Evolutionary conservation across 2,888 invertebrate species (phyloP).

Genomic region (Caenorhabditis sp.): DNA sequence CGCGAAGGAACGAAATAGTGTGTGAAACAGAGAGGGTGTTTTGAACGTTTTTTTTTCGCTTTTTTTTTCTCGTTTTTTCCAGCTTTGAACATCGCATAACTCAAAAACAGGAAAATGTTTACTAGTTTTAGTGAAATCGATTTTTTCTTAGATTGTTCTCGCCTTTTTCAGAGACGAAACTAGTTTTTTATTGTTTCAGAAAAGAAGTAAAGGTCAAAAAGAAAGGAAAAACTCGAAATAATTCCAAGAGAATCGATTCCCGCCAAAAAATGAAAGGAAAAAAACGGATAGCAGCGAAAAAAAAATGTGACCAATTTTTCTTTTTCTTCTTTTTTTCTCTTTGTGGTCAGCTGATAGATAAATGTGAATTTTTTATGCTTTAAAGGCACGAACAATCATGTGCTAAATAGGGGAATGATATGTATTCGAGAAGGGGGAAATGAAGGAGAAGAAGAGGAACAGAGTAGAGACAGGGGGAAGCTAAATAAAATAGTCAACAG

Average conservation of each 20-base stretch:
- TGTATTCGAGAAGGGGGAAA: background rate
- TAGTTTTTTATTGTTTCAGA: background rate
- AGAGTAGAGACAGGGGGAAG: background rate
- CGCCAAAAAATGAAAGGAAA: background rate
- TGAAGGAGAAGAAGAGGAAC: background rate
- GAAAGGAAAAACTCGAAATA: background rate
- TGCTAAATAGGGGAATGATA: background rate
- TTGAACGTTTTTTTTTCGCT: constrained; percentile 7
- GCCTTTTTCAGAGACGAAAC: background rate
- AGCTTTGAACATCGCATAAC: too few relatives aligned
- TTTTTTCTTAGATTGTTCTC: background rate
- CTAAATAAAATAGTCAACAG: too few relatives aligned
- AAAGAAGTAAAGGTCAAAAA: background rate
- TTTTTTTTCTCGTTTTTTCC: too few relatives aligned
- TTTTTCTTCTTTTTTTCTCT: constrained; percentile 3
- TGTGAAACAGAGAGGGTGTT: too few relatives aligned
- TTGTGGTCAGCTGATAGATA: background rate
- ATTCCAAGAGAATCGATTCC: constrained; percentile 4
- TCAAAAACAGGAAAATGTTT: constrained; percentile 1
- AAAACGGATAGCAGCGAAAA: constrained; percentile 1
- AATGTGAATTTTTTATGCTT: background rate
- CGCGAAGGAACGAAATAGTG: too few relatives aligned
- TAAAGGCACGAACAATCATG: background rate
- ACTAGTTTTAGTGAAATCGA: background rate
- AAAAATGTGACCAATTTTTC: constrained; percentile 6